A percentile compares a stretch with the other conserved stretches of the same genome.
These are phyloP conservation scores for Sinocyclocheilus anshuiensis DNA, from an alignment of 2,113 vertebrate genomes.

Conservation along the genomic window DNA sequence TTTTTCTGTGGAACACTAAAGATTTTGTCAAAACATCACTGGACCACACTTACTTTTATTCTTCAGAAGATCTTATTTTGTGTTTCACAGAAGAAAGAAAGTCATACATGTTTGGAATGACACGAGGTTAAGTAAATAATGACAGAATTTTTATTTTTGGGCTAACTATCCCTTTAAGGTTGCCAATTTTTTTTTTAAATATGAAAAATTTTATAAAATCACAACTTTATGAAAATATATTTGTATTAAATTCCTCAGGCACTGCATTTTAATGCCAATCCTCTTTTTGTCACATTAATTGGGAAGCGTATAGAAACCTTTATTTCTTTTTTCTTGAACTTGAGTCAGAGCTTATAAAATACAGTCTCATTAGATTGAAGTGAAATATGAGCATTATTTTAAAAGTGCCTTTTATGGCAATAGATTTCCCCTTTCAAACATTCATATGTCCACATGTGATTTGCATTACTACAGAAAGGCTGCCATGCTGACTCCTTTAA, in stretches of 20 bases:
- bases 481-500: not conserved
- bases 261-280: slow-evolving; percentile 2
- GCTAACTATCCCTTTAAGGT: no score
- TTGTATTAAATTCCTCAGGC: slow-evolving; percentile 6
- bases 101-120: not conserved
- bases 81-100: not conserved
- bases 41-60: not conserved
- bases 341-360: not conserved
- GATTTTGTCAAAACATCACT: not conserved
- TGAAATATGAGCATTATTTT: not conserved
- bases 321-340: not conserved
- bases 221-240: not conserved
- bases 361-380: not conserved
- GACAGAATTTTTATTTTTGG: no score
- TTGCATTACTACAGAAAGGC: not conserved
- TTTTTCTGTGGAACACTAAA: not conserved
- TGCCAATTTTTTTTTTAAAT: no score
- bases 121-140: not conserved
- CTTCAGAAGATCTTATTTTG: not conserved
- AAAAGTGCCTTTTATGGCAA: not conserved
- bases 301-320: not conserved
- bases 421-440: not conserved
- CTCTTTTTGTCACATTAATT: not conserved
- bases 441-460: not conserved
- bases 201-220: slow-evolving; percentile 9